Evolutionary conservation across 2,888 invertebrate genomes (phyloP), one percentile per base, ranked within the genome.

Genomic region (Eurytoma californica): DNA sequence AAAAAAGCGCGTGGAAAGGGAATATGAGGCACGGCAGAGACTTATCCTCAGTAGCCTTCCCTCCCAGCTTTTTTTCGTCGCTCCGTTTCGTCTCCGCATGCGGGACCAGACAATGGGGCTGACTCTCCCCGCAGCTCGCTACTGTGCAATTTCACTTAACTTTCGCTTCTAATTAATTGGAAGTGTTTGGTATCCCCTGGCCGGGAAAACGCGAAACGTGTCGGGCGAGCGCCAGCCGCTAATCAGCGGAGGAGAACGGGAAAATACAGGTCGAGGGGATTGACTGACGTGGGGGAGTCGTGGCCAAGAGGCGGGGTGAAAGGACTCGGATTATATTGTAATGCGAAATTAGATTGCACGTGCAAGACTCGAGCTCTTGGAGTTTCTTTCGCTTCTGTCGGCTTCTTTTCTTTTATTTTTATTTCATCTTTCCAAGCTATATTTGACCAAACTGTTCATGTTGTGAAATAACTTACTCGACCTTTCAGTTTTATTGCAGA

Each of bases 81-180:
- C 30, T 61, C 7, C 30, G 4, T 18, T 49, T 55, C 18, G 13
- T 9, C 51, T 16, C n/a, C n/a, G 12, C 49, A 0, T 7, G 9
- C 61, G 53, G 69, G n/a, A n/a, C n/a, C 68, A 72, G 49, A 75
- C 79, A 79, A 75, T 72, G 20, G 79, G 24, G 7, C 51, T 72
- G 68, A 47, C 57, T 18, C 61, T 39, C 49, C 3, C 20, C 30
- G 24, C 53, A 9, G 47, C 57, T 30, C 51, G 53, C 20, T 39
- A 39, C 67, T 68, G 79, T 75, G 74, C 83, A 85, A 85, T 86
- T 85, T 86, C 85, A 84, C 84, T 85, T 82, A 77, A 86, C 85
- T 86, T 86, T 86, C 85, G 84, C 86, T 82, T 82, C 83, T 86
- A 85, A 86, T 86, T 86, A 83, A 86, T 85, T 82, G 82, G 81